phyloP scores from a whole-genome alignment of 2,888 invertebrate species.

The Lottia scabra region DNA sequence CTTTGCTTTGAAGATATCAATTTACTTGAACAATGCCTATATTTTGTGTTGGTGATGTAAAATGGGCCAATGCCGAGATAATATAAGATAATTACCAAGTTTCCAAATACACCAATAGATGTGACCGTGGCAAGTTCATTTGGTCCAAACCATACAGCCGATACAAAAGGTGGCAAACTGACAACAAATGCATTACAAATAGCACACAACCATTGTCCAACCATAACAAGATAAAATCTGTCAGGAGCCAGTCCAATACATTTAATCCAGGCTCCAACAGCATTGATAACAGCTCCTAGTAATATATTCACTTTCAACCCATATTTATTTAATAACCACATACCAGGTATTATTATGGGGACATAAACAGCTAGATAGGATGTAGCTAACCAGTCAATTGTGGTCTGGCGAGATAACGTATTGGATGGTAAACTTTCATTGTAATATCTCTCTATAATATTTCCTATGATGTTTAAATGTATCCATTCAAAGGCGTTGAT shows the following conservation, averaged over 20 bases:
- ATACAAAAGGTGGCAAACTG: slow-evolving; percentile 88
- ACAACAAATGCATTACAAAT: slow-evolving; percentile 91
- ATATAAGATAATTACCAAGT: slow-evolving; percentile 82
- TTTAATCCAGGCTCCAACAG: slow-evolving; percentile 79
- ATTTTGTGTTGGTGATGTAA: too few species aligned
- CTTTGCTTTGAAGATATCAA: too few species aligned
- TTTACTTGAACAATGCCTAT: too few species aligned
- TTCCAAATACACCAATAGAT: slow-evolving; percentile 97
- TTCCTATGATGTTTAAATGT: slow-evolving; percentile 92
- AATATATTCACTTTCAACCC: slow-evolving; percentile 70
- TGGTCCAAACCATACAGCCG: slow-evolving; percentile 98
- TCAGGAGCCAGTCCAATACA: slow-evolving; percentile 86
- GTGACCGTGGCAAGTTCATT: slow-evolving; percentile 96
- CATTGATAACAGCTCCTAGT: slow-evolving; percentile 74
- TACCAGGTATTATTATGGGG: slow-evolving; percentile 96
- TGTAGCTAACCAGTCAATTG: slow-evolving; percentile 97
- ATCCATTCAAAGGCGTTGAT: slow-evolving; percentile 97
- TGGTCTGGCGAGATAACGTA: slow-evolving; percentile 62
- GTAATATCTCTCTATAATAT: slow-evolving; percentile 77
- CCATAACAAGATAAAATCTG: slow-evolving; percentile 88
- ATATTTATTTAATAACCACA: slow-evolving; percentile 93
- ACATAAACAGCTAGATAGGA: slow-evolving; percentile 98
- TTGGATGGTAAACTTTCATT: slow-evolving; percentile 65
- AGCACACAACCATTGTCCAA: slow-evolving; percentile 80
- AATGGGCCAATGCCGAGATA: too few species aligned